Conservation (phyloP, 2,797 vertebrate species). For the Sebastes itinus region DNA sequence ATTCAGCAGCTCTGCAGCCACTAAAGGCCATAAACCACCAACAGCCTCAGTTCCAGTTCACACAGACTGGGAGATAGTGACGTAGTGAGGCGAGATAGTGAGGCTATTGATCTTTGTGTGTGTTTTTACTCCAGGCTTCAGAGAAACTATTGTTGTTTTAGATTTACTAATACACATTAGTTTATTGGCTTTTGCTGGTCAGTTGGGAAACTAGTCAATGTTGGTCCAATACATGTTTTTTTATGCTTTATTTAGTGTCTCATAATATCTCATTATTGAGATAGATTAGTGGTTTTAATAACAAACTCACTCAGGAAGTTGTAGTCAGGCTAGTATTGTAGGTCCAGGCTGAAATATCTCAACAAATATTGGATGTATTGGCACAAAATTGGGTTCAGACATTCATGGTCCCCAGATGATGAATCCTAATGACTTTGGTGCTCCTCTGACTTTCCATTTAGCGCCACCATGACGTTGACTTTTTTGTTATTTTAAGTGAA, state of each 20-base stretch:
- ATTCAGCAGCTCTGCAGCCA: slow-evolving; percentile 10
- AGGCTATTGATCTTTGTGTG: slow-evolving; percentile 27
- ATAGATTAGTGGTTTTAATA: no score
- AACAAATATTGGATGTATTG: no score
- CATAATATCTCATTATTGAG: not conserved
- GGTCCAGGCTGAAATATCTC: no score
- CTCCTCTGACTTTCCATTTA: no score
- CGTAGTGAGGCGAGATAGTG: not conserved
- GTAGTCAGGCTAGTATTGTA: no score
- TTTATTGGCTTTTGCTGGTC: slow-evolving; percentile 15
- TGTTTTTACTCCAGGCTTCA: not conserved
- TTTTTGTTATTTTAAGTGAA: no score
- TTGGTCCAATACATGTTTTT: not conserved
- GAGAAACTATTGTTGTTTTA: slow-evolving; percentile 12
- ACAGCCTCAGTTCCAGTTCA: not conserved
- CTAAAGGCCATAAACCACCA: slow-evolving; percentile 10
- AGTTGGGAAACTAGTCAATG: not conserved
- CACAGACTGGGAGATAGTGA: not conserved
- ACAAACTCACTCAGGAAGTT: no score
- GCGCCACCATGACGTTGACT: no score
- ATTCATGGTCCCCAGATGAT: no score
- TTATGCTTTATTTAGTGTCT: not conserved
- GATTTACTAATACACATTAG: not conserved
- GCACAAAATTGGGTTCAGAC: no score
- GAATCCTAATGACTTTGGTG: no score